These are phyloP conservation scores for Bradypodion pumilum DNA, from an alignment of 2,797 vertebrate species.

Conservation along the genomic window DNA sequence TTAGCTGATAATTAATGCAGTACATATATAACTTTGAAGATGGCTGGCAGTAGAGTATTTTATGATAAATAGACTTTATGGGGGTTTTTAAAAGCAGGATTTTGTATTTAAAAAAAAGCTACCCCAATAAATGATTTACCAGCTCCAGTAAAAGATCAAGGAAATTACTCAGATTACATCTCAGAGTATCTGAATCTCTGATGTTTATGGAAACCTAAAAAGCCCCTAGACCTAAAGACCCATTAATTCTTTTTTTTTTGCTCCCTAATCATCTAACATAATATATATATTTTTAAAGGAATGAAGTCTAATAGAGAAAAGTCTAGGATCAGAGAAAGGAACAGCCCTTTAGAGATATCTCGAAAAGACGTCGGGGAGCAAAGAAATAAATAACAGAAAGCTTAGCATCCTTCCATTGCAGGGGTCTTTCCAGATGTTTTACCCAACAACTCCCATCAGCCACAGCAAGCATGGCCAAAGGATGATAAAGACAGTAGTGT, in stretches of 20 bases:
- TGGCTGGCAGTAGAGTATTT: slow-evolving; percentile 56
- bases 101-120: slow-evolving; percentile 73
- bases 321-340: slow-evolving; percentile 48
- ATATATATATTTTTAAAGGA: slow-evolving; percentile 56
- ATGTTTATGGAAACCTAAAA: slow-evolving; percentile 69
- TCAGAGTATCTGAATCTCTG: slow-evolving; percentile 70
- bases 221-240: slow-evolving; percentile 62
- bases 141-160: slow-evolving; percentile 78
- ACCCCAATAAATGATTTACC: slow-evolving; percentile 76
- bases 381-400: slow-evolving; percentile 1
- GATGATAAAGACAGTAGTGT: background rate
- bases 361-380: slow-evolving; percentile 9
- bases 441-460: background rate
- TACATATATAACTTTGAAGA: slow-evolving; percentile 67
- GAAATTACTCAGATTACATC: slow-evolving; percentile 78
- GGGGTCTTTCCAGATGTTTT: background rate
- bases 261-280: slow-evolving; percentile 68
- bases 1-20: slow-evolving; percentile 70
- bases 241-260: slow-evolving; percentile 57
- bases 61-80: slow-evolving; percentile 75
- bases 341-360: slow-evolving; percentile 26
- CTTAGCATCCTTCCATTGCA: background rate
- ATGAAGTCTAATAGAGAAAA: slow-evolving; percentile 50
- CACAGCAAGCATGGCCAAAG: background rate
- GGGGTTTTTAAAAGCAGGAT: slow-evolving; percentile 68